These are phyloP conservation scores for Netelia virgata DNA, from an alignment of 2,888 invertebrate genomes.

Conservation along the genomic window DNA sequence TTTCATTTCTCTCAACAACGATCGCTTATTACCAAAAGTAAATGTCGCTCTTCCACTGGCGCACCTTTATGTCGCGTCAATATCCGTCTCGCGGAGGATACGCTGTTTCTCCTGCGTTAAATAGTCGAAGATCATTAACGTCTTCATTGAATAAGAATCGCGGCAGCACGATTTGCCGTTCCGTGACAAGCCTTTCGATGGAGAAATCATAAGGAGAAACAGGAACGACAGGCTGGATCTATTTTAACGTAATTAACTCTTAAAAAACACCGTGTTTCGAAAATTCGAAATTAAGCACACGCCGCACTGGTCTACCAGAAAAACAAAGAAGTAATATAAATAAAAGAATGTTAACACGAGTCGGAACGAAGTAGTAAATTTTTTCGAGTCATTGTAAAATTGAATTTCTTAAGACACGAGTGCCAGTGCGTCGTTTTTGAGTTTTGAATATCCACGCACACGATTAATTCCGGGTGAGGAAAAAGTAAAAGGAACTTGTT, in stretches of 20 bases:
- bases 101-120: not conserved
- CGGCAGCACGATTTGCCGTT: conserved; percentile 39
- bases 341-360: too few relatives aligned
- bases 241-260: conserved; percentile 15
- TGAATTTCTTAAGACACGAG: not conserved
- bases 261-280: not conserved
- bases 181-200: conserved; percentile 47
- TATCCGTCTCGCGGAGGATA: conserved; percentile 10
- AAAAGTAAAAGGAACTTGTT: conserved; percentile 27
- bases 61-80: conserved; percentile 17
- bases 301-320: too few relatives aligned
- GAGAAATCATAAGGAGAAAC: conserved; percentile 38
- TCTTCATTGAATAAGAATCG: conserved; percentile 29
- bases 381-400: not conserved
- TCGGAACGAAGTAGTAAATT: too few relatives aligned
- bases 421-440: not conserved
- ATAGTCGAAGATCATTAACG: conserved; percentile 16
- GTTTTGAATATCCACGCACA: conserved; percentile 46
- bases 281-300: too few relatives aligned
- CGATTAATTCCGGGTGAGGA: conserved; percentile 12
- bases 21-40: conserved; percentile 37
- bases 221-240: conserved; percentile 11
- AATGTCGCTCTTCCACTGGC: conserved; percentile 45
- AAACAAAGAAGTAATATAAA: too few relatives aligned
- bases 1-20: conserved; percentile 14